Percentiles rank a stretch among this genome's conserved stretches.
These are phyloP conservation scores for Chamaea fasciata DNA, from an alignment of 2,113 vertebrate genomes.

Conservation along the genomic window DNA sequence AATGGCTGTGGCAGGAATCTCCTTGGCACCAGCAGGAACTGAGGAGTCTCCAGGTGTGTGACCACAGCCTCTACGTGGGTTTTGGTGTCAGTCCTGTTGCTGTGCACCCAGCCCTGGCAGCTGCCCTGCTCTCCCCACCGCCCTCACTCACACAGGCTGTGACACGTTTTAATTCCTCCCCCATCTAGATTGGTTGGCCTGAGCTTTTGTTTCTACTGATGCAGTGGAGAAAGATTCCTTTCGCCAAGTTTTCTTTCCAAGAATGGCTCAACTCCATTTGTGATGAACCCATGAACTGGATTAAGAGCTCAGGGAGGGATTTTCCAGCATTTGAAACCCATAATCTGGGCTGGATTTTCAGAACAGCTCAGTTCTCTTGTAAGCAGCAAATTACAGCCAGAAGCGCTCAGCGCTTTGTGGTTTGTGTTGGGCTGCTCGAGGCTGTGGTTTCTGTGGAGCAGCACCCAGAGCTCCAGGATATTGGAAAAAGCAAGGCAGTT, in stretches of 20 bases:
- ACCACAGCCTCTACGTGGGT: not conserved
- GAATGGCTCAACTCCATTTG: not conserved
- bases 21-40: not conserved
- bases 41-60: not conserved
- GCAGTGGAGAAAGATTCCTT: not conserved
- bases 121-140: accelerated
- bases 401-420: not conserved
- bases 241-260: not conserved
- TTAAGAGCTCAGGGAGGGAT: slow-evolving; percentile 1
- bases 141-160: not conserved
- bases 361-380: not conserved
- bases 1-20: not conserved
- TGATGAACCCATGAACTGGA: not conserved
- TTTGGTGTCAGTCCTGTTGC: not conserved
- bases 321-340: not conserved
- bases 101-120: not conserved
- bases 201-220: not conserved
- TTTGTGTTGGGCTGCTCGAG: not conserved
- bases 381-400: not conserved
- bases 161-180: not conserved
- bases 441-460: not conserved
- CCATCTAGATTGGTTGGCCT: not conserved
- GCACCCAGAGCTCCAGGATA: not conserved
- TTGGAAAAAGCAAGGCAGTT: not conserved
- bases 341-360: not conserved